Evolutionary conservation across 2,797 vertebrate species (phyloP), one percentile per base, ranked within the genome.

Genomic region (Sphaeramia orbicularis): DNA sequence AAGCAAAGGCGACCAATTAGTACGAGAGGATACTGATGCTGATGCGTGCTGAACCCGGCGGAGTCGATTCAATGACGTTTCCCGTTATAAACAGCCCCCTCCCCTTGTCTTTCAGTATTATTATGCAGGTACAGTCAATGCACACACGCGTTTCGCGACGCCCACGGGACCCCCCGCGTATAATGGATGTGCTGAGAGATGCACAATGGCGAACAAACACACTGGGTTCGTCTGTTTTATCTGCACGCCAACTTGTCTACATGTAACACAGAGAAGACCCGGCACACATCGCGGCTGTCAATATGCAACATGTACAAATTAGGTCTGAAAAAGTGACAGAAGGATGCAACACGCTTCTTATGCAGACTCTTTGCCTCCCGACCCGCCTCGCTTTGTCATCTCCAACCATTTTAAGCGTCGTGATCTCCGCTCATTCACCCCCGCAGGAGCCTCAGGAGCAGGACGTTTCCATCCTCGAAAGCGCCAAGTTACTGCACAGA

Each of bases 121-220:
- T 83, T 55, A 80, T 78, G 59, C 56, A 84, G 65, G 78, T 80
- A 76, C 81, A 71, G 76, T 82, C 86, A 76, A 86, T 71, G 75
- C 82, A 69, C 81, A 73, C 84, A 45, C 73, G 75, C 70, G 65
- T 41, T 74, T 68, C 50, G 58, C 83, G 77, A 91, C 89, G 87
- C 89, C 89, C 92, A 90, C 90, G 82, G 87, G 88, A 88, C 86
- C 87, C 88, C 80, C 79, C 53, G 82, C 82, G 74, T 83, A 92
- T 89, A 92, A 91, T 86, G 90, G 91, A 93, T 90, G 84, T 94
- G 93, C 93, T 95, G 94, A 95, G 90, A 71, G 91, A 78, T 85
- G 90, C 93, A 94, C 92, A 93, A 94, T 89, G 80, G 91, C 84
- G 86, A 89, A 89, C 91, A 92, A 92, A 94, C 90, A 89, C 80